Percentiles rank a stretch among this genome's conserved stretches.
phyloP scores from a whole-genome alignment of 2,113 vertebrate genomes.

The Trichomycterus rosablanca region DNA sequence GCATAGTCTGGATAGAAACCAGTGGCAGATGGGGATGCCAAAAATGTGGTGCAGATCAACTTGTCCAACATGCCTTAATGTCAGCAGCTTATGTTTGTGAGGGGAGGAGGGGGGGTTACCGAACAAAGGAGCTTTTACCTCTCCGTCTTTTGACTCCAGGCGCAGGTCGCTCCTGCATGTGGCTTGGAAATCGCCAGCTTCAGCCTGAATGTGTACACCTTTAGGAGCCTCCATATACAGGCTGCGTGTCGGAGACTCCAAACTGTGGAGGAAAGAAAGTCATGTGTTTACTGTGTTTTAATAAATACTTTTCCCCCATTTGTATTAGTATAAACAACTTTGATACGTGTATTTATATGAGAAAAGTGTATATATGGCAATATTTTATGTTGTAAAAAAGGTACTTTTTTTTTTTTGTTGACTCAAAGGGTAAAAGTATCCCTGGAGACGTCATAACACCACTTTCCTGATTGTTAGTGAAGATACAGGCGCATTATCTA shows the following conservation, averaged over 20 bases:
- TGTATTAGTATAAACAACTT: too few species aligned
- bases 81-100: slow-evolving; percentile 3
- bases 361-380: too few species aligned
- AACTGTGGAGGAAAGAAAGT: slow-evolving; percentile 62
- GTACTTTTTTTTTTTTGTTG: too few species aligned
- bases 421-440: too few species aligned
- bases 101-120: too few species aligned
- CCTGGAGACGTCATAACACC: too few species aligned
- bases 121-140: too few species aligned
- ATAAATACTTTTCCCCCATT: background rate
- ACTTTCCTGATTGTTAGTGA: too few species aligned
- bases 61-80: slow-evolving; percentile 1
- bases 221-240: slow-evolving; percentile 95
- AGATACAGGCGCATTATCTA: too few species aligned
- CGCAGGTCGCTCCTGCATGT: slow-evolving; percentile 90
- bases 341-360: too few species aligned
- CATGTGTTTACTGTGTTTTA: background rate
- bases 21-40: slow-evolving; percentile 28
- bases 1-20: slow-evolving; percentile 21
- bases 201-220: slow-evolving; percentile 91
- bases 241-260: slow-evolving; percentile 92
- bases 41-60: slow-evolving; percentile 16
- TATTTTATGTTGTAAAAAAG: too few species aligned
- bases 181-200: slow-evolving; percentile 92
- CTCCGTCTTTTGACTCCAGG: slow-evolving; percentile 97